Evolutionary conservation across 2,113 vertebrate genomes (phyloP), one percentile per base, ranked within the genome.

Genomic region (Murina feae): DNA sequence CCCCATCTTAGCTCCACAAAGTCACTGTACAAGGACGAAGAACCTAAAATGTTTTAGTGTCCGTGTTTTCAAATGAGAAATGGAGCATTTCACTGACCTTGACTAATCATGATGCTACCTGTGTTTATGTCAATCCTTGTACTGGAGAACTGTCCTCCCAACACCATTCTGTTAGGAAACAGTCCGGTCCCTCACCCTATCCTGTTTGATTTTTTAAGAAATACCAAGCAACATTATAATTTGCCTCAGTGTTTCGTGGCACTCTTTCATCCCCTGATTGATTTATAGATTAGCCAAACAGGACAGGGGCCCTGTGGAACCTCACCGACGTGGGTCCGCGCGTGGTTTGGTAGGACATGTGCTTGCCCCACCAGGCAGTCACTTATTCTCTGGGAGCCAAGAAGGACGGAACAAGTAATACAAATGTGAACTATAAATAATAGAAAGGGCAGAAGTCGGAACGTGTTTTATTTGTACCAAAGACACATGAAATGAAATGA

Each of bases 241-340:
- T 39, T 90, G 42, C 86, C 17, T 79, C 20, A 1, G n/a, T n/a
- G 6, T 63, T 49, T 25, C 6, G 9, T 37, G 35, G 63, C 39
- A 8, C 53, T 32, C 23, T 83, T 65, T 68, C n/a, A 32, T 6
- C 4, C n/a, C 58, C 47, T 8, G 30, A 20, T 75, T 55, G 35
- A 39, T 75, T 37, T 51, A 65, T 65, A 37, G 68, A 35, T 51
- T 39, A 82, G 47, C 18, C 10, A 6, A 0, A 82, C 42, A 85
- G 76, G 71, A 47, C 20, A 9, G 51, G 65, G 23, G 1, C 53
- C 71, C 82, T 18, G 3, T 37, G 69, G 60, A 63, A n/a, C 35
- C 28, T 14, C 42, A 60, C 1, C 4, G 23, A 42, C 51, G 25
- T 3, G 6, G 3, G 11, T 14, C 9, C 16, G 4, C 0, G 2